Evolutionary conservation across 2,113 vertebrate species (phyloP).

Genomic region (Oxygymnocypris stewartii): DNA sequence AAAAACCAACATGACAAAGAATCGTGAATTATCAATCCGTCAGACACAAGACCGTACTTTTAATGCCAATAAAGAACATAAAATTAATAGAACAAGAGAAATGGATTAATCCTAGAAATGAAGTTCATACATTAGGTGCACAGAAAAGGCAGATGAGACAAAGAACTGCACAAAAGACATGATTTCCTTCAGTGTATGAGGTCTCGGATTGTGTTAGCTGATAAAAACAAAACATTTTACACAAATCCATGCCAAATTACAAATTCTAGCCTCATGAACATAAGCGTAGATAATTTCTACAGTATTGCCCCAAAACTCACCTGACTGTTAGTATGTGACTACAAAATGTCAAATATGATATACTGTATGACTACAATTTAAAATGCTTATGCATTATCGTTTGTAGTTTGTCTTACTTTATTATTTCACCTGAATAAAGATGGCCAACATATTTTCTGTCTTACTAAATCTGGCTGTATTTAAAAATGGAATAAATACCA

Average conservation of each 20-base stretch:
- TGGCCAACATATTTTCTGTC: not conserved
- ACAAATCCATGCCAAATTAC: not conserved
- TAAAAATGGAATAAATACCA: conserved; percentile 14
- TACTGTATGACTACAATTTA: not conserved
- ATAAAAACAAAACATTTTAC: not conserved
- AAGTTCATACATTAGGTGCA: not conserved
- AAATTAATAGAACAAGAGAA: not conserved
- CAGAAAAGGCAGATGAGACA: not conserved
- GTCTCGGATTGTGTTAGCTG: not conserved
- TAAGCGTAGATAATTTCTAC: not conserved
- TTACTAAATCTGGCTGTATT: not conserved
- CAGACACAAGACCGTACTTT: not conserved
- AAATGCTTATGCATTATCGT: not conserved
- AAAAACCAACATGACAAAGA: too few relatives aligned
- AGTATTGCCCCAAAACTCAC: not conserved
- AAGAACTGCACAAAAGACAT: not conserved
- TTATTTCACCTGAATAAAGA: not conserved
- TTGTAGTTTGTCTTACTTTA: not conserved
- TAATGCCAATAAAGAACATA: not conserved
- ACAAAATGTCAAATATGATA: not conserved
- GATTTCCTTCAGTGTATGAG: not conserved
- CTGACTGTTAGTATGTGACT: not conserved
- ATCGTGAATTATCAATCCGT: not conserved
- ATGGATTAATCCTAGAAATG: not conserved
- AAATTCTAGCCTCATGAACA: not conserved